phyloP scores from a whole-genome alignment of 2,113 vertebrate genomes.

The Butastur rufipennis region DNA sequence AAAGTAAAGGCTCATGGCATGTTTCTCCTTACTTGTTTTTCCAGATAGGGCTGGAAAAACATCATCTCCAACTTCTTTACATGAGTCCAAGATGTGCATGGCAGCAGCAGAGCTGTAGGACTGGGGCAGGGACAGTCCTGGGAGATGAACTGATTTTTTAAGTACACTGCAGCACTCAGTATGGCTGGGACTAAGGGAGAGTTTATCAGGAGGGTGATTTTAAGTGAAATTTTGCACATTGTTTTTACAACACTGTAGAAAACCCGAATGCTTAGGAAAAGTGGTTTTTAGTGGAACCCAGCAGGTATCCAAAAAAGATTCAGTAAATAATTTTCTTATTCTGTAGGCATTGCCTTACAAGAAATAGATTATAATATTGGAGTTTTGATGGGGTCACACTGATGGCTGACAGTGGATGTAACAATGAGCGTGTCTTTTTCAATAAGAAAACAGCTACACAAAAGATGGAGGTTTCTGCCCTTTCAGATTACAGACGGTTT shows the following conservation, averaged over 20 bases:
- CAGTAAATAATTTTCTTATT: background rate
- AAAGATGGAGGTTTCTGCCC: background rate
- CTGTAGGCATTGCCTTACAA: background rate
- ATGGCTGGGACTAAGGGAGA: too few species aligned
- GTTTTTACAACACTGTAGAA: background rate
- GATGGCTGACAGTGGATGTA: background rate
- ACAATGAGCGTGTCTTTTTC: background rate
- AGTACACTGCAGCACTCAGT: background rate
- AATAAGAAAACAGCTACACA: background rate
- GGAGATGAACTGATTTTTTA: too few species aligned
- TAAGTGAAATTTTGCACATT: background rate
- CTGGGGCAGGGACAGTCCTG: background rate
- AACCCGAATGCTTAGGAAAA: background rate
- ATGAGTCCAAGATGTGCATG: fast-evolving
- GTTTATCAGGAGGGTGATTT: background rate
- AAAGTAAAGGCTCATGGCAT: background rate
- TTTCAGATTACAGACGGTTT: background rate
- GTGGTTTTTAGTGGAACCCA: background rate
- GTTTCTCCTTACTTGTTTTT: background rate
- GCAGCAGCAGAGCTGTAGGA: background rate
- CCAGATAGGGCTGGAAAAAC: background rate
- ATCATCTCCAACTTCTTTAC: background rate
- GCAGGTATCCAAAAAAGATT: background rate
- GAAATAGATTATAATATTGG: background rate
- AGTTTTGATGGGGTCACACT: background rate